Conservation (phyloP, 2,888 invertebrate species). For the Hirtodrosophila duncani region DNA sequence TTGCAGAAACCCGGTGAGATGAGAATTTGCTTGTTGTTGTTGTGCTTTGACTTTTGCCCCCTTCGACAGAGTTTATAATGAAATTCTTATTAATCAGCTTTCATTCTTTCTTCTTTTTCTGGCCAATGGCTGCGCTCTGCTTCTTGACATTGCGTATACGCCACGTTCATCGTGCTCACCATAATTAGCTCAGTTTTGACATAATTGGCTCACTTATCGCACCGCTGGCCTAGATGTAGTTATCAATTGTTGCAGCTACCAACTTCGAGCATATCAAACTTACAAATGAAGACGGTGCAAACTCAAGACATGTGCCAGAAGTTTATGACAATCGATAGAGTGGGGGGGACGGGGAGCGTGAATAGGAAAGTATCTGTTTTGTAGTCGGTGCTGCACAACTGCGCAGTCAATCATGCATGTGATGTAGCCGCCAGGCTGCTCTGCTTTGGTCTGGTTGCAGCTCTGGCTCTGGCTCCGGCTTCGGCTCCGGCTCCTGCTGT, state of each 20-base stretch:
- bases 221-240: background rate
- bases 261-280: slow-evolving; percentile 33
- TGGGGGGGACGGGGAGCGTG: background rate
- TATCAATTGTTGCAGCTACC: slow-evolving; percentile 13
- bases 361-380: background rate
- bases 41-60: slow-evolving; percentile 7
- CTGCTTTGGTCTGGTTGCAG: slow-evolving; percentile 1
- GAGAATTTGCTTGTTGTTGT: slow-evolving; percentile 4
- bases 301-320: slow-evolving; percentile 46
- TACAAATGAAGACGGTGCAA: slow-evolving; percentile 50
- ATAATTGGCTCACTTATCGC: slow-evolving; percentile 43
- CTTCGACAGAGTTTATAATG: slow-evolving; percentile 32
- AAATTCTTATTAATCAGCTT: slow-evolving; percentile 37
- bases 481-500: slow-evolving; percentile 47
- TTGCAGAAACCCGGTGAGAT: slow-evolving; percentile 17
- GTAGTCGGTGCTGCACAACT: slow-evolving; percentile 57
- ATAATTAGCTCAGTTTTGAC: slow-evolving; percentile 39
- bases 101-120: slow-evolving; percentile 18
- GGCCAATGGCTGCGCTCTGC: slow-evolving; percentile 6
- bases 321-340: slow-evolving; percentile 64
- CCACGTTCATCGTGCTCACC: slow-evolving; percentile 23
- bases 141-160: slow-evolving; percentile 40
- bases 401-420: slow-evolving; percentile 72
- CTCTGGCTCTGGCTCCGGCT: slow-evolving; percentile 3
- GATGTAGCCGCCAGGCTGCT: slow-evolving; percentile 68